Evolutionary conservation across 2,113 vertebrate species (phyloP).

Genomic region (Oreotrochilus melanogaster): DNA sequence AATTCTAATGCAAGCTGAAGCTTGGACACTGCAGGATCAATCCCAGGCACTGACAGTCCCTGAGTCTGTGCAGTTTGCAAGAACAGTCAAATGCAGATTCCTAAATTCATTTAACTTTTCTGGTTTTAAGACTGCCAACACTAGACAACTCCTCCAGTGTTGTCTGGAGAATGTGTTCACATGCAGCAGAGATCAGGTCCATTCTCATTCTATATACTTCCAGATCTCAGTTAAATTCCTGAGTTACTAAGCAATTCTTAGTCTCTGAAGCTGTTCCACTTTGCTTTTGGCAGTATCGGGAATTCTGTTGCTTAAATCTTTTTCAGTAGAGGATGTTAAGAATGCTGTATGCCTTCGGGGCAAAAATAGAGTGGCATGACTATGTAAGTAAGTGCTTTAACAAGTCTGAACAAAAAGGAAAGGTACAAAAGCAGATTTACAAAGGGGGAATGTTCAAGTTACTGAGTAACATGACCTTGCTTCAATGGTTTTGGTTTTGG

Average conservation of each 20-base stretch:
- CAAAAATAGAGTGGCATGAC: neutral
- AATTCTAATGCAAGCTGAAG: neutral
- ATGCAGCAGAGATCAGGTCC: neutral
- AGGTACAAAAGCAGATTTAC: neutral
- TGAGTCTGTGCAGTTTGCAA: neutral
- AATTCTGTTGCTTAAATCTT: neutral
- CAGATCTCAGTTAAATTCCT: neutral
- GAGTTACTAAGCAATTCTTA: neutral
- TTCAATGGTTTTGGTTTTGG: neutral
- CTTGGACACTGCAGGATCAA: neutral
- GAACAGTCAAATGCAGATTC: neutral
- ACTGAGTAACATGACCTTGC: neutral
- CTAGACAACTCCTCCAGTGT: fast-evolving
- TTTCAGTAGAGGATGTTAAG: neutral
- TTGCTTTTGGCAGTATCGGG: neutral
- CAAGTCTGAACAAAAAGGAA: neutral
- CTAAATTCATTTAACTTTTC: neutral
- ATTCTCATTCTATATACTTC: neutral
- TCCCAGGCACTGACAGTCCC: neutral
- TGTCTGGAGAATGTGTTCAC: neutral
- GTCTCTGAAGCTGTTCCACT: neutral
- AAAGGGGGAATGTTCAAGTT: neutral
- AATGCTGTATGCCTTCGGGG: neutral
- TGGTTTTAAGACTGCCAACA: neutral
- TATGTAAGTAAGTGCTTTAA: neutral